phyloP scores from a whole-genome alignment of 2,888 invertebrate species.

The Hedya salicella region DNA sequence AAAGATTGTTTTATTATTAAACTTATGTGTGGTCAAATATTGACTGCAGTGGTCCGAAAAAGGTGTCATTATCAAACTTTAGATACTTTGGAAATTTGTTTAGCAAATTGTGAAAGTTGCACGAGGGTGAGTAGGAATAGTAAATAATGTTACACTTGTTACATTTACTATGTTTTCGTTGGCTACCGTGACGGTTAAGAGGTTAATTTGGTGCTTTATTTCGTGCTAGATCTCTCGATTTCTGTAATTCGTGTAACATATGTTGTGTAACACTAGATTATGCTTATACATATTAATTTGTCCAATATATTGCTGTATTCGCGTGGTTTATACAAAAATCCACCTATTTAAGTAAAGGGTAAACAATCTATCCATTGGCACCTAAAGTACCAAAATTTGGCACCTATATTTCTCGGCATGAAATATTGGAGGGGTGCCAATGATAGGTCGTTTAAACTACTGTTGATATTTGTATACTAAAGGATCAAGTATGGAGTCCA shows the following conservation, averaged over 20 bases:
- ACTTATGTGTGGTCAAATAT: not conserved
- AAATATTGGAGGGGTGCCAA: no score
- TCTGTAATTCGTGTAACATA: constrained; percentile 65
- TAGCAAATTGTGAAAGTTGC: no score
- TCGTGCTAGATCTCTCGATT: constrained; percentile 60
- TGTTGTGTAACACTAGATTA: constrained; percentile 63
- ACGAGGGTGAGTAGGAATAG: no score
- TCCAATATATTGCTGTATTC: constrained; percentile 24
- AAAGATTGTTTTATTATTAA: not conserved
- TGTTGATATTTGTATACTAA: constrained; percentile 27
- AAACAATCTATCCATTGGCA: no score
- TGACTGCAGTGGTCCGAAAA: no score
- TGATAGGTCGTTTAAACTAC: no score
- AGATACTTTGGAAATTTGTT: no score
- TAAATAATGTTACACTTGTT: not conserved
- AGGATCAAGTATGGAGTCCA: constrained; percentile 20
- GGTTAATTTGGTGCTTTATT: constrained; percentile 60
- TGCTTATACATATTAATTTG: constrained; percentile 62
- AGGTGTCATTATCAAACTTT: no score
- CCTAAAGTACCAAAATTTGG: no score
- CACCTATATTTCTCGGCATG: no score
- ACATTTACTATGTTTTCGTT: not conserved
- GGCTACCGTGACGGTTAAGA: constrained; percentile 3
- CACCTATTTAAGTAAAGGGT: constrained; percentile 1
- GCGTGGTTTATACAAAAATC: constrained; percentile 27